Evolutionary conservation across 2,888 invertebrate genomes (phyloP).

Genomic region (Choristoneura rosaceana): DNA sequence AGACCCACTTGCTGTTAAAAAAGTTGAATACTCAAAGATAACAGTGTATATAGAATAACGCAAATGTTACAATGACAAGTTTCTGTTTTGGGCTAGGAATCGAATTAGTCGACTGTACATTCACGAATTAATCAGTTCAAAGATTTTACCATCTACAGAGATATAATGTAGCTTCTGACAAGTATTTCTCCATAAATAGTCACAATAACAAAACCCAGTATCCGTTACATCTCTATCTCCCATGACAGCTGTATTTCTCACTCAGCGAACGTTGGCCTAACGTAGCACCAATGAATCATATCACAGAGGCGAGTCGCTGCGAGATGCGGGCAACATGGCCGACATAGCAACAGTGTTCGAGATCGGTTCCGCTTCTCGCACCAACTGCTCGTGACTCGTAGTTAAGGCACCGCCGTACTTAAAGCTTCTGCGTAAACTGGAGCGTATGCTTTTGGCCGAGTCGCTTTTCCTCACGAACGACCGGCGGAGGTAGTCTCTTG

Average conservation of each 20-base stretch:
- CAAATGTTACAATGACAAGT: too few relatives aligned
- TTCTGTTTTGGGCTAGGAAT: too few relatives aligned
- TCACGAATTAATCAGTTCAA: too few relatives aligned
- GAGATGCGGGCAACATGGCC: constrained; percentile 65
- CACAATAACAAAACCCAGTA: neutral
- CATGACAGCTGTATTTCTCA: neutral
- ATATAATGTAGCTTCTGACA: too few relatives aligned
- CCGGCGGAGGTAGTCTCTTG: constrained; percentile 69
- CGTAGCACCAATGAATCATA: constrained; percentile 53
- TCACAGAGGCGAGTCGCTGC: constrained; percentile 71
- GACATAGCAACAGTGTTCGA: constrained; percentile 81
- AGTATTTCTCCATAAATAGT: neutral
- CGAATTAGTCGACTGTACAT: too few relatives aligned
- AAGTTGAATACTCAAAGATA: too few relatives aligned
- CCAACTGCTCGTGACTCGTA: constrained; percentile 86
- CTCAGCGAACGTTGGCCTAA: neutral
- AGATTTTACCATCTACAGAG: too few relatives aligned
- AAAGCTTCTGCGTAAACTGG: constrained; percentile 75
- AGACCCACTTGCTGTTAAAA: too few relatives aligned
- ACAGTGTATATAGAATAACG: too few relatives aligned
- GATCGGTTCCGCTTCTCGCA: constrained; percentile 87
- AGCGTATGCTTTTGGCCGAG: constrained; percentile 74
- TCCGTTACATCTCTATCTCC: neutral
- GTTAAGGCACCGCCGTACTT: constrained; percentile 74
- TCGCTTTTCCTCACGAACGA: constrained; percentile 78